Conservation (phyloP, 2,797 vertebrate genomes). For the Triplophysa yarkandensis region DNA sequence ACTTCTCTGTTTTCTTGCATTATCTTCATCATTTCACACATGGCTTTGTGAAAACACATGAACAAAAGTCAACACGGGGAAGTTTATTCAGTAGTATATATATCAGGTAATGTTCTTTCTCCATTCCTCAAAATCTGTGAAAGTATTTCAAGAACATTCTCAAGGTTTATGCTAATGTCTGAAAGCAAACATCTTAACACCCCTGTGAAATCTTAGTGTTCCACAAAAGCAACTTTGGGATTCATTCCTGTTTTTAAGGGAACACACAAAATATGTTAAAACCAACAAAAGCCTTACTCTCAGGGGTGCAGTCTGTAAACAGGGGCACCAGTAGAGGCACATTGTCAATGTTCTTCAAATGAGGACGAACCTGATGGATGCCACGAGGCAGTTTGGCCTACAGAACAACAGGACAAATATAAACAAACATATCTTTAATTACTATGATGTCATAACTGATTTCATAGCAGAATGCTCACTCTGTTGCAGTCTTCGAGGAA, state of each 20-base stretch:
- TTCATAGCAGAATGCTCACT: constrained; percentile 68
- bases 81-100: neutral
- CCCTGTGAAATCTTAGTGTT: too few species aligned
- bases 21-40: constrained; percentile 99
- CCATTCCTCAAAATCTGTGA: neutral
- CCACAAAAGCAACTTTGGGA: too few species aligned
- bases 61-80: neutral
- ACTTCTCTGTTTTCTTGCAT: constrained; percentile 99
- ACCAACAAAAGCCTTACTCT: too few species aligned
- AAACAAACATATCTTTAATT: neutral
- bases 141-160: neutral
- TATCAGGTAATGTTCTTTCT: neutral
- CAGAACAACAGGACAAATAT: constrained; percentile 41
- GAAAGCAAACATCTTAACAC: neutral
- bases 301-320: constrained; percentile 97
- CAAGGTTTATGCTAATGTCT: neutral
- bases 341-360: constrained; percentile 97
- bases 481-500: constrained; percentile 97
- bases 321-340: constrained; percentile 97
- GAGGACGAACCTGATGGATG: constrained; percentile 97
- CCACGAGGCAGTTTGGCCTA: constrained; percentile 98
- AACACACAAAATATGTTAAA: too few species aligned
- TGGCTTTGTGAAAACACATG: constrained; percentile 75
- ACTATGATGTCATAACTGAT: neutral
- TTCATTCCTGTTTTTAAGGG: too few species aligned